Evolutionary conservation across 2,888 invertebrate genomes (phyloP), one percentile per base, ranked within the genome.

Genomic region (Neoaliturus tenellus): DNA sequence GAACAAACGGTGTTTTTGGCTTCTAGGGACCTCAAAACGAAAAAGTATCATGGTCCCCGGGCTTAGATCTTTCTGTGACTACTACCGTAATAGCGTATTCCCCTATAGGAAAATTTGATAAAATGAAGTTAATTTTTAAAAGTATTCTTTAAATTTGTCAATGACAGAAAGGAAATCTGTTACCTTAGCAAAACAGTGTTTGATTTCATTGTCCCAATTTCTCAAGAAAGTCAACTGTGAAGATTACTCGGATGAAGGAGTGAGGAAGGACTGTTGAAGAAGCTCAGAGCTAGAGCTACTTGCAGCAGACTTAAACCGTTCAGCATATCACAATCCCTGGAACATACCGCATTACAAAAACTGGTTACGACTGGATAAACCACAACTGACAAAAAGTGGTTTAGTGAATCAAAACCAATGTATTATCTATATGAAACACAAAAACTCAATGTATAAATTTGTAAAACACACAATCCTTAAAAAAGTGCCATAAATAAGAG

Each of bases 171-270:
- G n/a, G n/a, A n/a, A n/a, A n/a, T n/a, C n/a, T n/a, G 17, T 75
- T 33, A 84, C 84, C 75, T 84, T 84, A 17, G 81, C 69, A 35
- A 80, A 84, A 14, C 84, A 80, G 33, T 81, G 51, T 82, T 91
- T 90, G 78, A 94, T 91, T 89, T 94, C 93, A 6, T 90, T 90
- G 87, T 94, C 94, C n/a, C 0, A 94, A 88, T 86, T 92, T 91
- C 86, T 93, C 92, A 86, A 94, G 91, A 88, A 94, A 94, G 81
- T 92, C 91, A 0, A 93, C 91, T 86, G 92, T 93, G 88, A 94
- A 94, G 62, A 94, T 92, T 86, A 91, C 90, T 87, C 92, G 91
- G 28, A 93, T 90, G 14, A 94, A 89, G 28, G 91, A 89, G 73
- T 90, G 90, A 0, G 93, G 91, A 62, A 94, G 89, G n/a, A 17